Evolutionary conservation across 2,888 invertebrate genomes (phyloP), one percentile per base, ranked within the genome.

Genomic region (Chrysolina haemoptera): DNA sequence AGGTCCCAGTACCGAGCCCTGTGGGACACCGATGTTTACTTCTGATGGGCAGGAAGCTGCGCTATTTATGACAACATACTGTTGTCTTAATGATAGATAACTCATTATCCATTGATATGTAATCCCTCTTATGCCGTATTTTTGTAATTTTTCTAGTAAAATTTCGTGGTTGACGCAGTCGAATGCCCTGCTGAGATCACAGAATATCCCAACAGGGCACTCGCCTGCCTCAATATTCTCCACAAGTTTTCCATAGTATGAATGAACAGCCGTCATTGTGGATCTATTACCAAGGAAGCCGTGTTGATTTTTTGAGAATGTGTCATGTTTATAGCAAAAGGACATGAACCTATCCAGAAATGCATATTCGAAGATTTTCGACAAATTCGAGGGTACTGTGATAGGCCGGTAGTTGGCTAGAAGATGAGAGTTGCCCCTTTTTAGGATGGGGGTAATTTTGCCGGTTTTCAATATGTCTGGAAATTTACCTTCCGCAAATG

Each of bases 221-320:
- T 55, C 27, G n/a, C 55, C 22, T 11, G 22, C 22, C 10, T 22
- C 55, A 11, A 55, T 22, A 4, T n/a, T n/a, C 10, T 64, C 22
- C 22, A 46, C 46, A 16, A 64, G 43, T 43, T 63, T 64, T 46
- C 27, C 64, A 64, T 64, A 41, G 20, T 46, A 46, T 12, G 64
- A 64, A 8, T 64, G 40, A 10, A 41, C 63, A 35, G 64, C 22
- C 9, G 46, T 64, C 14, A 64, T 64, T 46, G 64, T 64, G 20
- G 55, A 55, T 55, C 12, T 22, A 1, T 55, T 55, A 4, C 9
- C 22, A n/a, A 22, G 11, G 20, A 46, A 64, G 22, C 64, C 18
- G 46, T 64, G 64, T 4, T 18, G 64, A 46, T 64, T 64, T 16
- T 64, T 20, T 27, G 46, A 64, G 11, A 46, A 46, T 46, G 11